Evolutionary conservation across 2,113 vertebrate genomes (phyloP), one percentile per base, ranked within the genome.

Genomic region (Gadus chalcogrammus): DNA sequence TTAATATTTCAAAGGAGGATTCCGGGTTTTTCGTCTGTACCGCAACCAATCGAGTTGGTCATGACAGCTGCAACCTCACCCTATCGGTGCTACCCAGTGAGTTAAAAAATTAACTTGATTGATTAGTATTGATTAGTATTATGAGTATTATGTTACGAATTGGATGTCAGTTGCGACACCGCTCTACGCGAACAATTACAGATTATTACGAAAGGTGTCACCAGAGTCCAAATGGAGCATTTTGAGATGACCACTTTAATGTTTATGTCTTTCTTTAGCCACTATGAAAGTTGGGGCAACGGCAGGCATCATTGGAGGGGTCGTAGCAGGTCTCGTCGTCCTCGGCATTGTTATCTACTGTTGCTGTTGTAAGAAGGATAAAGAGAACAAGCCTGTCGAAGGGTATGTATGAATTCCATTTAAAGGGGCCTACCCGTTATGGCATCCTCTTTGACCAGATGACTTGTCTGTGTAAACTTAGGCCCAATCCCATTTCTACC

Each of bases 1-100:
- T 92, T 85, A 99, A 98, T 74, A 77, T 97, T 84, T 94, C 97
- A 0, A 88, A 64, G 0, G 94, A 94, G 3, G 94, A 79, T 1
- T 94, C 95, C 0, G 96, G 97, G 16, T 96, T 89, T 85, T 98
- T 88, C 74, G 78, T 94, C 73, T 99, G 96, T 81, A 88, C 80
- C 6, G 90, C 97, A 18, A 74, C 56, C 52, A 99, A 99, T n/a
- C 15, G 2, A 1, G 79, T 94, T 38, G 93, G 87, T 18, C 71
- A 53, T 0, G 76, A 76, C 0, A 89, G 16, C 52, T 98, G 93
- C 88, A 98, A 97, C 87, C 85, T 96, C 68, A 97, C 94, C 0
- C 80, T 99, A 76, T 78, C 86, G 0, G 85, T 95, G 66, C 42
- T 88, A 73, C 88, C 88, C 9, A 77, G 96, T 99, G 87, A 98